Evolutionary conservation across 2,113 vertebrate species (phyloP).

Genomic region (Hystrix brachyura): DNA sequence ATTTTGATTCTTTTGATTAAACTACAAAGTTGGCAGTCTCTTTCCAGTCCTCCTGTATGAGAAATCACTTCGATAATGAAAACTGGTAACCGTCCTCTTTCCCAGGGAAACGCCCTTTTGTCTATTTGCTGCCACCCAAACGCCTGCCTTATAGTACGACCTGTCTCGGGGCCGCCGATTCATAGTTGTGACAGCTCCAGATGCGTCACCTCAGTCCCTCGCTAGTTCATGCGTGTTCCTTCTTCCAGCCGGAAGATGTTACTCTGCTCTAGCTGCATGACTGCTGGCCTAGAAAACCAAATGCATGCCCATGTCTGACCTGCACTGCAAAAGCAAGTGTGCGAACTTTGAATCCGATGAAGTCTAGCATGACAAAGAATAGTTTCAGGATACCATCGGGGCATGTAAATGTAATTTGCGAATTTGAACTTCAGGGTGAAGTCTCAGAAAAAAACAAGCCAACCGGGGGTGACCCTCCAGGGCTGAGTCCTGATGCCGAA

Average conservation of each 20-base stretch:
- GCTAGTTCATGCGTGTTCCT: neutral
- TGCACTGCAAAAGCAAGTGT: neutral
- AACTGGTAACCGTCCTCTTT: neutral
- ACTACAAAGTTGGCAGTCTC: neutral
- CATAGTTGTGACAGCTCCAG: neutral
- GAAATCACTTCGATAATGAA: neutral
- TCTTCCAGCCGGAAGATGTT: neutral
- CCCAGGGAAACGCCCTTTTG: neutral
- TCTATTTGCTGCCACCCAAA: neutral
- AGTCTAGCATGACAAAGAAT: neutral
- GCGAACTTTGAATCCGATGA: neutral
- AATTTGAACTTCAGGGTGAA: neutral
- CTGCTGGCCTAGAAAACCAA: neutral
- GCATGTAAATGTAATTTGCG: neutral
- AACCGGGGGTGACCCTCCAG: accelerated
- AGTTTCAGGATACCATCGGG: neutral
- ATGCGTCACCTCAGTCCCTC: neutral
- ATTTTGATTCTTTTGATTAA: neutral
- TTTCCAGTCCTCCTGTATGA: neutral
- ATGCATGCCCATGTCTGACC: neutral
- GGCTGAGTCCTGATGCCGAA: neutral
- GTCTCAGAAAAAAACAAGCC: neutral
- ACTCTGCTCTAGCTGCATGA: neutral
- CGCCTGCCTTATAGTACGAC: neutral
- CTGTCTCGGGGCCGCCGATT: neutral